A percentile compares a stretch with the other conserved stretches of the same genome.
Conservation (phyloP, 1,140 invertebrate species). For the Drusus annulatus region DNA sequence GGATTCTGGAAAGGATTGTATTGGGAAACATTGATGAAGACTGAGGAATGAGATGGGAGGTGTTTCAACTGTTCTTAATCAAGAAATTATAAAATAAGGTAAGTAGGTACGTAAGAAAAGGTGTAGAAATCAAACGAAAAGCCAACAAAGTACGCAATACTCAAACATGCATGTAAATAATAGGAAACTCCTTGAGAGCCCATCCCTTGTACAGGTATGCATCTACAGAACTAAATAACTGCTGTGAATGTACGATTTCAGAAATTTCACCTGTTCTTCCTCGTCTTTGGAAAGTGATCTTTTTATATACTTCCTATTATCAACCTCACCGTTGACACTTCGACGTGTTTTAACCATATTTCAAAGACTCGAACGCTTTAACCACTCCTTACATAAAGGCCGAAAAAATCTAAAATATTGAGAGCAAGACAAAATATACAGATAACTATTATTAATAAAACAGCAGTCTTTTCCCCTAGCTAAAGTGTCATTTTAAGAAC, state of each 20-base stretch:
- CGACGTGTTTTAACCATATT: constrained; percentile 70
- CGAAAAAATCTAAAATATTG: constrained; percentile 4
- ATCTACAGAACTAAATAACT: constrained; percentile 23
- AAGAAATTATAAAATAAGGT: neutral
- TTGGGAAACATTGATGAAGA: too few relatives aligned
- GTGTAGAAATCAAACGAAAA: neutral
- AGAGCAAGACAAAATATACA: constrained; percentile 6
- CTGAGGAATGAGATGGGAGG: too few relatives aligned
- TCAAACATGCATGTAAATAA: neutral
- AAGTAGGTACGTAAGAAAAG: neutral
- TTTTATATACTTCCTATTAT: constrained; percentile 68
- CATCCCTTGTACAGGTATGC: constrained; percentile 3
- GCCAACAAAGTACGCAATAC: neutral
- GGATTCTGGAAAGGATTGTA: too few relatives aligned
- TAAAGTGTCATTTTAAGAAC: constrained; percentile 6
- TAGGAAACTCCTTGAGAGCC: constrained; percentile 8
- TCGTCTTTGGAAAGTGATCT: constrained; percentile 69
- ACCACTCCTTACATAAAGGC: constrained; percentile 49
- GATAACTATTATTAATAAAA: constrained; percentile 15
- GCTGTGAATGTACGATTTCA: constrained; percentile 15
- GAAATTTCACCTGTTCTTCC: constrained; percentile 68
- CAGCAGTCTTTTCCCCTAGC: neutral
- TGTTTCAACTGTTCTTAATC: neutral
- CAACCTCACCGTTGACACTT: constrained; percentile 71
- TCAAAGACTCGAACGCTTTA: neutral